These are phyloP conservation scores for Vultur gryphus DNA, from an alignment of 2,797 vertebrate species.

Conservation along the genomic window DNA sequence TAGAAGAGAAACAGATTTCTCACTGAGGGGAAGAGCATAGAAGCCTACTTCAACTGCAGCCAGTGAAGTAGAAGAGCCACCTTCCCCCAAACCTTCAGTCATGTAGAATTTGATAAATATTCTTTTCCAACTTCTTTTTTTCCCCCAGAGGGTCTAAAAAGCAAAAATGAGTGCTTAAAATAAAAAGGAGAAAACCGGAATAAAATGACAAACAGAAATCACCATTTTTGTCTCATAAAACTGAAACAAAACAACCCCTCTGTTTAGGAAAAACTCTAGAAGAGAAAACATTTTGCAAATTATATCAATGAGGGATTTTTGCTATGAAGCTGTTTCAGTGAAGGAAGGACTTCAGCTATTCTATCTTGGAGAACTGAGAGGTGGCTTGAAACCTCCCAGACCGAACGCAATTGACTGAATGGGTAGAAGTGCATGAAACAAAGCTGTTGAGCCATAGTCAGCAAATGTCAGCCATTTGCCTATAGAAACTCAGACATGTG, in stretches of 20 bases:
- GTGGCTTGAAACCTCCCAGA: background rate
- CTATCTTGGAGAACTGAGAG: background rate
- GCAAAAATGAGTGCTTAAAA: background rate
- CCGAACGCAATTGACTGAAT: background rate
- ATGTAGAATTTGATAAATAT: background rate
- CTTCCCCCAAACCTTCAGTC: background rate
- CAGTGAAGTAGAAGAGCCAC: background rate
- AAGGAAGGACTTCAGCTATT: background rate
- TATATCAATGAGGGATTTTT: background rate
- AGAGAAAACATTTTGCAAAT: background rate
- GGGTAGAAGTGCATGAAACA: background rate
- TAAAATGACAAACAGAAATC: background rate
- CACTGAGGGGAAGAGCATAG: background rate
- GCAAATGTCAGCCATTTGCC: background rate
- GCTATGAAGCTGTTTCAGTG: background rate
- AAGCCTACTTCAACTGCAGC: background rate
- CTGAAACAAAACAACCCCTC: background rate
- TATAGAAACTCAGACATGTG: background rate
- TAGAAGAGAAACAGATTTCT: background rate
- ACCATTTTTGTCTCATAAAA: background rate
- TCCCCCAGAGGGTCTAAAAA: rapidly evolving
- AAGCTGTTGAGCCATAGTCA: background rate
- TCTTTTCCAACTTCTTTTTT: background rate
- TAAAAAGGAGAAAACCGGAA: background rate
- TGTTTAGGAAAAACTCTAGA: background rate